phyloP scores from a whole-genome alignment of 2,113 vertebrate genomes.

The Cricetomys ansorgei region DNA sequence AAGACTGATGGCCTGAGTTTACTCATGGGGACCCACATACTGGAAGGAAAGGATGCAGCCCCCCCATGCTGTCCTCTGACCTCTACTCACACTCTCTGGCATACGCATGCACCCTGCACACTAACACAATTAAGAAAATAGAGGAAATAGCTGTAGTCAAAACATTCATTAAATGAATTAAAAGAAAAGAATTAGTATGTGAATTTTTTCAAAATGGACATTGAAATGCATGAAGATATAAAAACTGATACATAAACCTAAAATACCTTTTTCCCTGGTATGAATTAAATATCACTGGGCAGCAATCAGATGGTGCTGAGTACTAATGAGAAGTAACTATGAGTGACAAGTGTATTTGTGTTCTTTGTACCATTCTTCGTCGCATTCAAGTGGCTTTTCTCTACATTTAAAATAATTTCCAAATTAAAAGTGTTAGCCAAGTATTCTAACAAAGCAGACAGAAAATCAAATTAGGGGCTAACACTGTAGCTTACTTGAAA shows the following conservation, averaged over 20 bases:
- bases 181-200: background rate
- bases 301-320: background rate
- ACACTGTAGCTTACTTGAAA: background rate
- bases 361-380: background rate
- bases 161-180: background rate
- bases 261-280: background rate
- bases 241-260: background rate
- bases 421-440: constrained; percentile 12
- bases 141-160: background rate
- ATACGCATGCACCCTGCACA: background rate
- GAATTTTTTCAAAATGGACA: background rate
- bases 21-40: background rate
- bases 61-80: background rate
- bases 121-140: background rate
- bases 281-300: background rate
- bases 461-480: background rate
- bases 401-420: background rate
- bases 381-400: background rate
- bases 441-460: background rate
- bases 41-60: background rate
- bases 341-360: background rate
- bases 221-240: background rate
- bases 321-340: background rate
- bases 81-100: background rate
- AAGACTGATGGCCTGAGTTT: background rate